A percentile compares a stretch with the other conserved stretches of the same genome.
Conservation (phyloP, 2,113 vertebrate genomes). For the Lagenorhynchus albirostris region DNA sequence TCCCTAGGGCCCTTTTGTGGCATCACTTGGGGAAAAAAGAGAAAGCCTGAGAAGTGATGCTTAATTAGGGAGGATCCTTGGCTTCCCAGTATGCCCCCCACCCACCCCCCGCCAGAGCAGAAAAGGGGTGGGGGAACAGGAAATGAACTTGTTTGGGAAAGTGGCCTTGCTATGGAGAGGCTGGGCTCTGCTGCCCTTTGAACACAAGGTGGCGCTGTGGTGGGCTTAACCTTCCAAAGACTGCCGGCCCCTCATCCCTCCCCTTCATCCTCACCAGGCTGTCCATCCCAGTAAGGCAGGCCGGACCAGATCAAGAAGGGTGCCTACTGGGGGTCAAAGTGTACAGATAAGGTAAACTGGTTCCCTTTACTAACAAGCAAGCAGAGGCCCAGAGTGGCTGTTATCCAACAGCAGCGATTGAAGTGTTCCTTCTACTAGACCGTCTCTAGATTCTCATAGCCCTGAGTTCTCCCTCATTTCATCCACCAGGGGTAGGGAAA, state of each 20-base stretch:
- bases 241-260: not conserved
- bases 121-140: not conserved
- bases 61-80: not conserved
- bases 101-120: not conserved
- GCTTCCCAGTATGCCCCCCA: not conserved
- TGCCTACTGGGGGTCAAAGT: not conserved
- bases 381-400: not conserved
- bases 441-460: not conserved
- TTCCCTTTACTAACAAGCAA: not conserved
- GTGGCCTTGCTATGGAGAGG: accelerated
- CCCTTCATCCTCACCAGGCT: not conserved
- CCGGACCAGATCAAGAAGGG: not conserved
- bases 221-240: not conserved
- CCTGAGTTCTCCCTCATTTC: not conserved
- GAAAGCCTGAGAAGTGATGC: not conserved
- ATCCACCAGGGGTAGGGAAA: not conserved
- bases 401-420: not conserved
- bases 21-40: not conserved
- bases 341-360: not conserved
- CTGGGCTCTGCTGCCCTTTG: not conserved
- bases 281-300: not conserved
- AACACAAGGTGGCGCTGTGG: slow-evolving; percentile 72
- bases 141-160: not conserved
- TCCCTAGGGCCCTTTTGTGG: not conserved
- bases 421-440: not conserved